These are phyloP conservation scores for Probosciger aterrimus DNA, from an alignment of 2,113 vertebrate genomes.

Conservation along the genomic window DNA sequence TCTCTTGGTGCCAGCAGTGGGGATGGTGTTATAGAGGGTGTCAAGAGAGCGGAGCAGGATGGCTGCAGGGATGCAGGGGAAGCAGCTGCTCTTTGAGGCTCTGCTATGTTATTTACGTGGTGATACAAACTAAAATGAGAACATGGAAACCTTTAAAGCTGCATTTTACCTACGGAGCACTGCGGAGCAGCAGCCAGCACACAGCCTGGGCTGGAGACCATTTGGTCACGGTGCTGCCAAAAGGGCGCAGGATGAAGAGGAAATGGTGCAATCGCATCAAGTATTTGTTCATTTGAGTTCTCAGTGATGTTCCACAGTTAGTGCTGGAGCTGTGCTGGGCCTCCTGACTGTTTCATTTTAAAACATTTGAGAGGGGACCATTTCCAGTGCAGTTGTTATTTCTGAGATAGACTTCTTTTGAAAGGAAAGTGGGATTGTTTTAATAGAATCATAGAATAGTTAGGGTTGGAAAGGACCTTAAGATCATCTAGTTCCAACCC, in stretches of 20 bases:
- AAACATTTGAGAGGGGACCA: background rate
- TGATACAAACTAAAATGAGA: accelerated
- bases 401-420: background rate
- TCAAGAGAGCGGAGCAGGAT: accelerated
- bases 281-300: background rate
- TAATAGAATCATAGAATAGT: background rate
- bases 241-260: background rate
- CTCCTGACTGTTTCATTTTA: background rate
- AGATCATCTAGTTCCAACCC: background rate
- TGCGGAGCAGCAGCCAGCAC: background rate
- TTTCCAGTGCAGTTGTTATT: background rate
- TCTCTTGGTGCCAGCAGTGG: background rate
- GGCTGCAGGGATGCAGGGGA: background rate
- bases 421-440: background rate
- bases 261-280: background rate
- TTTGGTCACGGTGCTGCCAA: background rate
- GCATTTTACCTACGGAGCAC: background rate
- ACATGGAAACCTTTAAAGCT: background rate
- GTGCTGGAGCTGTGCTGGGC: background rate
- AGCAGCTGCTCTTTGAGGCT: background rate
- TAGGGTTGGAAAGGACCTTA: background rate
- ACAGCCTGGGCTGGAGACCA: background rate
- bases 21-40: accelerated
- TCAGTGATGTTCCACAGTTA: accelerated
- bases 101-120: accelerated